Conservation (phyloP, 2,113 vertebrate species). For the Sinosuthora webbiana region DNA sequence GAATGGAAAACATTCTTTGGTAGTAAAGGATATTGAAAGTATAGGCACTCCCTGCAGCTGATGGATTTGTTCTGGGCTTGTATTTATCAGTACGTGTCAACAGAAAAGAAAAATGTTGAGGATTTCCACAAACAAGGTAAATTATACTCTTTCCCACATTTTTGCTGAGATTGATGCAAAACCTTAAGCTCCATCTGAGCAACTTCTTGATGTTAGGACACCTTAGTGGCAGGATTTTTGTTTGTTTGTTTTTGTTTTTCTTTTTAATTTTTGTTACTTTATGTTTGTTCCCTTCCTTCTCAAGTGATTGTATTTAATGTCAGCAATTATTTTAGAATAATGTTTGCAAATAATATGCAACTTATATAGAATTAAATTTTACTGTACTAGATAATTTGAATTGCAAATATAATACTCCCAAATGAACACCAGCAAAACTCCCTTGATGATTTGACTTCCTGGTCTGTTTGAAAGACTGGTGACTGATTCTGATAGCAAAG, state of each 20-base stretch:
- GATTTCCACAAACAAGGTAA: background rate
- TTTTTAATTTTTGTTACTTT: background rate
- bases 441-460: background rate
- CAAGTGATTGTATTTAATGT: background rate
- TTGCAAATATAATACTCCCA: background rate
- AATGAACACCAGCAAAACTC: background rate
- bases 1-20: slow-evolving; percentile 1
- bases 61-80: background rate
- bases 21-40: slow-evolving; percentile 23
- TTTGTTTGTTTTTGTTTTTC: background rate
- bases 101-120: background rate
- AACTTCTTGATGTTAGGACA: background rate
- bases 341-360: background rate
- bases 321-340: background rate
- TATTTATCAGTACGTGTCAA: background rate
- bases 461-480: background rate
- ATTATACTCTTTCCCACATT: background rate
- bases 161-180: background rate
- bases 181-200: background rate
- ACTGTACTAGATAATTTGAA: background rate
- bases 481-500: background rate
- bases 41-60: slow-evolving; percentile 9
- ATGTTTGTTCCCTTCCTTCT: background rate
- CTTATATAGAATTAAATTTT: background rate
- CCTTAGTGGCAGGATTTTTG: background rate